phyloP scores from a whole-genome alignment of 2,888 invertebrate genomes.

The Rapana venosa region DNA sequence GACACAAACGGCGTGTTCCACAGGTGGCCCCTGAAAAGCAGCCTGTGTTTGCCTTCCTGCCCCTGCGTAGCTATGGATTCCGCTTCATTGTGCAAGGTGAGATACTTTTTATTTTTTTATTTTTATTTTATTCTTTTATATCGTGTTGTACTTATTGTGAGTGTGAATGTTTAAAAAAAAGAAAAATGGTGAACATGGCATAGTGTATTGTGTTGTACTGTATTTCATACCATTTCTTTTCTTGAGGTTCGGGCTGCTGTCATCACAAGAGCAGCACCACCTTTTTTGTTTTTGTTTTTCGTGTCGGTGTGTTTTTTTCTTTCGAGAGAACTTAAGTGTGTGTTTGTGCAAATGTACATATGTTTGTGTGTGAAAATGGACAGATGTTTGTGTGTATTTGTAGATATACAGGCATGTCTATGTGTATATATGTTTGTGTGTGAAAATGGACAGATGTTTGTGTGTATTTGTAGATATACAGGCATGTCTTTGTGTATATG shows the following conservation, averaged over 20 bases:
- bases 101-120: background rate
- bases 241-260: too few relatives aligned
- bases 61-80: conserved; percentile 77
- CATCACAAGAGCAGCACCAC: too few relatives aligned
- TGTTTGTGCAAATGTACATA: background rate
- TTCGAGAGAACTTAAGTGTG: too few relatives aligned
- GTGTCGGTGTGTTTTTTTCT: background rate
- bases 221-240: too few relatives aligned
- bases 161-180: too few relatives aligned
- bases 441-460: background rate
- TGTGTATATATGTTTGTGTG: background rate
- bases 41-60: conserved; percentile 78
- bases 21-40: conserved; percentile 71
- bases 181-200: too few relatives aligned
- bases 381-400: background rate
- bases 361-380: background rate
- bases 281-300: background rate
- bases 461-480: background rate
- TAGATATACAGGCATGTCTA: background rate
- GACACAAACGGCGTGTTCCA: conserved; percentile 34
- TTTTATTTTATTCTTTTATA: too few relatives aligned
- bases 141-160: too few relatives aligned
- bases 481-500: too few relatives aligned
- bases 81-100: conserved; percentile 77
- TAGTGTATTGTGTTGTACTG: too few relatives aligned